Base-by-base conservation (phyloP, 2,113 vertebrate genomes). In the Plectropomus leopardus region DNA sequence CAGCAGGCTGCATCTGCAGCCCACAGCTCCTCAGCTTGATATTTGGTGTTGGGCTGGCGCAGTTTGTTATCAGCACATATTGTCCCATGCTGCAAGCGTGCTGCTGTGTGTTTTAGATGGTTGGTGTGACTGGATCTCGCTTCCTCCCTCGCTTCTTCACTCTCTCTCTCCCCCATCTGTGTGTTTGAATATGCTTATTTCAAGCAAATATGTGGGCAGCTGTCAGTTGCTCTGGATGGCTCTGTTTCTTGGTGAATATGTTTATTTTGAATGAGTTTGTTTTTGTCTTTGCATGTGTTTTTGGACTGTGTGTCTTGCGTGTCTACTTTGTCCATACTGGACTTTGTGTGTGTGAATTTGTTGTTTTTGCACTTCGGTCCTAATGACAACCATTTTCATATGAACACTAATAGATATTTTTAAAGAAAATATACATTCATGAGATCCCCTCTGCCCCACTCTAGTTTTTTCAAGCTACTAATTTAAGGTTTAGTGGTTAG, bases 121-220 rank as follows among this genome's bases (percentile, higher is more conserved):
- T 71, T 69, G 72, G 72, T 87, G 82, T 70, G 70, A 32, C 67
- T 83, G 28, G 17, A 73, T 80, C 44, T 72, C 5, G 0, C 64
- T 65, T 15, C 40, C 54, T 78, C 34, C 30, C 28, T 86, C 3
- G 5, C 54, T 58, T 0, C 19, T 30, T 73, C 60, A 3, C 21
- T 66, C 28, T 45, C 21, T 42, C 59, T 69, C n/a, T 36, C n/a
- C 36, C 36, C 40, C 47, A 23, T 73, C 42, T 84, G 58, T 67
- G 47, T 80, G 69, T 82, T 80, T 90, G 87, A 88, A 83, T 85
- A 79, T 76, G 77, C 58, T 86, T 76, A 78, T 89, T 81, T 76
- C 53, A 82, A 71, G 77, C 83, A 90, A 87, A 86, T 75, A 75
- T 84, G 85, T 89, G 86, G 76, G 88, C 88, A 90, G 85, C 86